Evolutionary conservation across 2,113 vertebrate species (phyloP).

Genomic region (Pao palembangensis): DNA sequence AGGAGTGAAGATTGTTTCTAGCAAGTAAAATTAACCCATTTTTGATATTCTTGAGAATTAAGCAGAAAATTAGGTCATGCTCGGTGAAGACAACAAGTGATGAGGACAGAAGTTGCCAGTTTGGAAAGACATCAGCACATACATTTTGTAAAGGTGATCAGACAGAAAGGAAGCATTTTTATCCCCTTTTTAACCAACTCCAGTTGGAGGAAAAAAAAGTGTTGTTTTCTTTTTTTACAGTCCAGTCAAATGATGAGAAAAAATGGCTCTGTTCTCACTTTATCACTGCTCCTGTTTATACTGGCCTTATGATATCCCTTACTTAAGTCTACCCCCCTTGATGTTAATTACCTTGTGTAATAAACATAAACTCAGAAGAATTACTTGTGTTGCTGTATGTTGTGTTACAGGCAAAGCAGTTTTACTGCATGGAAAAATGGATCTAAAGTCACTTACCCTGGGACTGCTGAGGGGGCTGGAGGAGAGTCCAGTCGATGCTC

Average conservation of each 20-base stretch:
- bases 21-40: not conserved
- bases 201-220: not conserved
- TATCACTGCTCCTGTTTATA: not conserved
- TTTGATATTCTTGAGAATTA: not conserved
- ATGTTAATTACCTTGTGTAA: not conserved
- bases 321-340: no score
- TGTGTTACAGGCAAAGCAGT: not conserved
- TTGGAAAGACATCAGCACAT: not conserved
- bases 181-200: no score
- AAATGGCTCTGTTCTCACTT: not conserved
- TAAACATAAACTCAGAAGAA: not conserved
- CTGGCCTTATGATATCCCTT: not conserved
- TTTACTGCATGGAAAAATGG: not conserved
- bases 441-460: slow-evolving; percentile 77
- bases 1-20: slow-evolving; percentile 12
- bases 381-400: not conserved
- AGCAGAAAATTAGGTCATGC: slow-evolving; percentile 16
- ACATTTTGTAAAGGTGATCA: not conserved
- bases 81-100: slow-evolving; percentile 16
- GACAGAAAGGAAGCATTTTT: not conserved
- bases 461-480: slow-evolving; percentile 92
- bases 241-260: not conserved
- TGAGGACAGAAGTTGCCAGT: not conserved
- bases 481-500: slow-evolving; percentile 88
- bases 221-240: not conserved